Evolutionary conservation across 2,113 vertebrate species (phyloP).

Genomic region (Puffinus mauretanicus): DNA sequence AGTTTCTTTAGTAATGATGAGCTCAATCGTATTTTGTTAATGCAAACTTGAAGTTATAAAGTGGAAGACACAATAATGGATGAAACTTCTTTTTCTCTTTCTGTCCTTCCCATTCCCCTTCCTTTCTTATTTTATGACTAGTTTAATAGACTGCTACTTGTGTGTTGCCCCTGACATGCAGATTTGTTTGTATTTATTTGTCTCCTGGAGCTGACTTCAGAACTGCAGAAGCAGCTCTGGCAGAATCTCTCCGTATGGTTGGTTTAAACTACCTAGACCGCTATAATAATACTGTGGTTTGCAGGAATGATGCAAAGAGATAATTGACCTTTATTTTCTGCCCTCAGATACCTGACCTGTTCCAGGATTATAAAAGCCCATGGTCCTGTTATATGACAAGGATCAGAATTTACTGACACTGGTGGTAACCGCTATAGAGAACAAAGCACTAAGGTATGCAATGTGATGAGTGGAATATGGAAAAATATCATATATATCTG

Average conservation of each 20-base stretch:
- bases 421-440: background rate
- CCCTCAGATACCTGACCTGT: background rate
- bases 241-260: background rate
- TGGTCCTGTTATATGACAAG: background rate
- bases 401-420: background rate
- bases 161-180: background rate
- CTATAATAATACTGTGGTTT: background rate
- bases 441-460: background rate
- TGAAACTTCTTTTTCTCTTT: background rate
- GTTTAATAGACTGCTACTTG: background rate
- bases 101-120: background rate
- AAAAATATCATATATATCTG: background rate
- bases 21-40: constrained; percentile 1
- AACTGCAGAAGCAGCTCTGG: background rate
- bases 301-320: constrained; percentile 20
- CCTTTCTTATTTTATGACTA: background rate
- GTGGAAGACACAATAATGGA: background rate
- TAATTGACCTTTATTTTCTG: constrained; percentile 45
- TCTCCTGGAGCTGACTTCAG: background rate
- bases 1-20: background rate
- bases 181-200: constrained; percentile 11
- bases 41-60: background rate
- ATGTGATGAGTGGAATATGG: background rate
- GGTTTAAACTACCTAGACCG: background rate
- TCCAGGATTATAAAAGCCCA: background rate